Evolutionary conservation across 2,797 vertebrate genomes (phyloP), one percentile per base, ranked within the genome.

Genomic region (Poliocrania exsul): DNA sequence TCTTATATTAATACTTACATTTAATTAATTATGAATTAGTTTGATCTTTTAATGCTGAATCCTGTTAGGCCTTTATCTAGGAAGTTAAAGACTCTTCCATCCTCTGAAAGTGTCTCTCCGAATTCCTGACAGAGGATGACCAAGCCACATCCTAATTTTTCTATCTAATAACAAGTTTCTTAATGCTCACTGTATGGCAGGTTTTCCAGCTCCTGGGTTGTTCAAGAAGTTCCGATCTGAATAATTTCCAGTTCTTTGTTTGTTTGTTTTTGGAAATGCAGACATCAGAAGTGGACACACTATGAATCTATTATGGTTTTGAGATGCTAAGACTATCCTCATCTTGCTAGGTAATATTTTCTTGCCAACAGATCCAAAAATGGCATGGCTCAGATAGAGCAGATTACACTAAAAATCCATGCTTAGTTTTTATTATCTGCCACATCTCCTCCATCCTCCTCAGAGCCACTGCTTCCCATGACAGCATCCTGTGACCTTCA

Each of bases 401-500:
- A 58, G 90, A 83, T 86, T 72, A 92, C 77, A 66, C 33, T 44
- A 69, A 88, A 91, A 91, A 51, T 62, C 66, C 77, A 62, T 3
- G 1, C 64, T 91, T 65, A 38, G 46, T 58, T 81, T 94, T 91
- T 72, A 57, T 58, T 87, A 74, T 47, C 49, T 83, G 54, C 31
- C 69, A 81, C 42, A 53, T 89, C 53, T 86, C 67, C 79, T 81
- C 49, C 71, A 40, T 51, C 56, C 56, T 91, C 57, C 75, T 92
- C 65, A 61, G 66, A 67, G 75, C 46, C 77, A 51, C 69, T 64
- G 77, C 87, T 91, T 92, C 73, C 85, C 70, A 24, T 18, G 77
- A 51, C 69, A 92, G 90, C 91, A 93, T 88, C 77, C 77, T 31
- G 70, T 92, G 94, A 93, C 91, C 93, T 93, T 95, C 85, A 84